phyloP scores from a whole-genome alignment of 1,140 invertebrate genomes.

The Drosophila albomicans region DNA sequence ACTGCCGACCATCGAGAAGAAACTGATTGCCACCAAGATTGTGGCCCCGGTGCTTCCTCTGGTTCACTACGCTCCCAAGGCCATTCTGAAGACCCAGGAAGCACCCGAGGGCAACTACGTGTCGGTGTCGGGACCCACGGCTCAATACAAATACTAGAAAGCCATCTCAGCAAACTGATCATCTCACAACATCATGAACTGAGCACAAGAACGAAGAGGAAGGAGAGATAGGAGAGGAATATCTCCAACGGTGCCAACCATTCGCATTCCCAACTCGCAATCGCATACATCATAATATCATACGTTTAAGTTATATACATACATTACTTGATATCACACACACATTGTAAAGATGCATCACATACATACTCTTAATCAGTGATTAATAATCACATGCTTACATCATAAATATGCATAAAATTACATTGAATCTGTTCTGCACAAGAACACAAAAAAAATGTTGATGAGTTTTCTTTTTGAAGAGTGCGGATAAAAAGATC shows the following conservation, averaged over 20 bases:
- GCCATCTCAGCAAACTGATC: conserved; percentile 8
- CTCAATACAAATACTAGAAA: conserved; percentile 72
- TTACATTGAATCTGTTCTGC: conserved; percentile 65
- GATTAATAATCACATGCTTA: conserved; percentile 24
- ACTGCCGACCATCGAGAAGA: conserved; percentile 79
- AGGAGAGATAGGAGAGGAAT: neutral
- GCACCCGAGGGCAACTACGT: conserved; percentile 66
- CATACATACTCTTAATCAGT: conserved; percentile 24
- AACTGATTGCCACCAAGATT: conserved; percentile 74
- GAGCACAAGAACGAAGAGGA: neutral
- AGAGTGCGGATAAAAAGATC: neutral
- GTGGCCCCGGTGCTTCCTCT: conserved; percentile 56
- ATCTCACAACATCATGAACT: conserved; percentile 44
- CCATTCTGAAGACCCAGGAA: conserved; percentile 53
- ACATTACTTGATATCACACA: conserved; percentile 11
- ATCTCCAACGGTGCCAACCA: conserved; percentile 32
- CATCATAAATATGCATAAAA: conserved; percentile 20
- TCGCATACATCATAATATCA: conserved; percentile 28
- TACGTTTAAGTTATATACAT: conserved; percentile 47
- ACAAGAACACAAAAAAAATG: conserved; percentile 69
- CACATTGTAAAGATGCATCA: conserved; percentile 59
- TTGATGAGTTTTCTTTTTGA: neutral
- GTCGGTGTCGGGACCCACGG: conserved; percentile 71
- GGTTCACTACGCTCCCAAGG: conserved; percentile 68
- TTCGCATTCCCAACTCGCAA: conserved; percentile 38